Percentiles rank a stretch among this genome's conserved stretches.
These are phyloP conservation scores for Rhinichthys klamathensis DNA, from an alignment of 2,113 vertebrate species.

Conservation along the genomic window DNA sequence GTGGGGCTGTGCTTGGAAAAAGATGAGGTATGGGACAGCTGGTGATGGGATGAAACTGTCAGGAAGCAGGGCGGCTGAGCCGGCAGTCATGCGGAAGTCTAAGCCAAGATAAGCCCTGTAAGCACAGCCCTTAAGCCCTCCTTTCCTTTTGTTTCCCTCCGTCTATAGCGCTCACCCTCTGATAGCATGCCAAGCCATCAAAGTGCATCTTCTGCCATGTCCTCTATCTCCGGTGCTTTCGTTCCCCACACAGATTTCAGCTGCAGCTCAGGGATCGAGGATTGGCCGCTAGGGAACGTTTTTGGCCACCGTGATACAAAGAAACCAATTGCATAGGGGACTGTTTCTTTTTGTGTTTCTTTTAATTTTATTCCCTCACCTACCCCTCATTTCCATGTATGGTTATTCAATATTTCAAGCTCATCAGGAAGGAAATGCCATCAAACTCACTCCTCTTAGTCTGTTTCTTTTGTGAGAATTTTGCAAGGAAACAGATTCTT, in stretches of 20 bases:
- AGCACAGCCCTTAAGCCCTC: constrained; percentile 39
- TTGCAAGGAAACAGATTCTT: constrained; percentile 37
- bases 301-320: constrained; percentile 21
- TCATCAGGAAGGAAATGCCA: constrained; percentile 58
- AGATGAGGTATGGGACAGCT: neutral
- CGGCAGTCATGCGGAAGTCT: constrained; percentile 39
- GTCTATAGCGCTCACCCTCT: constrained; percentile 9
- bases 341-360: neutral
- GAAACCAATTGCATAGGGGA: constrained; percentile 28
- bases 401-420: constrained; percentile 65
- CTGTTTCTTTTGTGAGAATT: constrained; percentile 22
- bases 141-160: constrained; percentile 18
- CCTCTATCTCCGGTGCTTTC: neutral
- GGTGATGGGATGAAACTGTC: constrained; percentile 23
- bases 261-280: constrained; percentile 30
- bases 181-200: constrained; percentile 37
- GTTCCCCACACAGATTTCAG: neutral
- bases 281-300: constrained; percentile 20
- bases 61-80: constrained; percentile 36
- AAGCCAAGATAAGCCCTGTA: constrained; percentile 33
- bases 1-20: neutral
- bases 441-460: constrained; percentile 12
- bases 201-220: constrained; percentile 27
- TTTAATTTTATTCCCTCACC: constrained; percentile 47
- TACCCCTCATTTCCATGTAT: constrained; percentile 51